Evolutionary conservation across 2,888 invertebrate species (phyloP).

Genomic region (Melangyna quadrimaculata): DNA sequence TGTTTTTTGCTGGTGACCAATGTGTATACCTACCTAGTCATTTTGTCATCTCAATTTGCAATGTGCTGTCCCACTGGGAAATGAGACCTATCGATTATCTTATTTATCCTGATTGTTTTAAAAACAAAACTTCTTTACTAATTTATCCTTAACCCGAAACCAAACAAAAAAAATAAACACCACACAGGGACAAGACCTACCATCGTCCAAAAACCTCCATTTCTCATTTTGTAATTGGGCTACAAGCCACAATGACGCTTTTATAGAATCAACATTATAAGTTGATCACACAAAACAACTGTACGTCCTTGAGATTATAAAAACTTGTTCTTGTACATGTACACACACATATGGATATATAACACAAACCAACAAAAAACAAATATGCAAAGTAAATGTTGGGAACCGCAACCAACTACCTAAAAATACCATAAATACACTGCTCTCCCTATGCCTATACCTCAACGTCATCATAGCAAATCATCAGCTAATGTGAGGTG

Average conservation of each 20-base stretch:
- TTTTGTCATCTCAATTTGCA: constrained; percentile 41
- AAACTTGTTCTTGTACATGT: neutral
- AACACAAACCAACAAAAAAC: neutral
- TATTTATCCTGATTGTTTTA: constrained; percentile 33
- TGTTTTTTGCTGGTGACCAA: too few species aligned
- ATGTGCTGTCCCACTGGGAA: constrained; percentile 28
- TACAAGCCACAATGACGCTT: constrained; percentile 43
- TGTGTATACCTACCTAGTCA: neutral
- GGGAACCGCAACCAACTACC: constrained; percentile 16
- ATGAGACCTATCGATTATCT: constrained; percentile 61
- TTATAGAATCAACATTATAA: constrained; percentile 6
- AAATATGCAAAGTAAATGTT: constrained; percentile 54
- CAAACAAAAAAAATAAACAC: neutral
- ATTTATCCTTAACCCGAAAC: constrained; percentile 34
- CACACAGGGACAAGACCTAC: constrained; percentile 8
- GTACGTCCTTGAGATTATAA: constrained; percentile 23
- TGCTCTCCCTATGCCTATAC: neutral
- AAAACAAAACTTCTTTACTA: neutral
- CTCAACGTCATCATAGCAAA: constrained; percentile 34
- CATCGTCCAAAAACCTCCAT: neutral
- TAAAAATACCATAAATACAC: neutral
- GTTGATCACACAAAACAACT: constrained; percentile 31
- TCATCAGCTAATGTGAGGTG: constrained; percentile 44
- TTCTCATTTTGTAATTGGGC: constrained; percentile 35
- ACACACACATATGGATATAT: neutral